These are phyloP conservation scores for Bothrops jararaca DNA, from an alignment of 2,113 vertebrate species.

Conservation along the genomic window DNA sequence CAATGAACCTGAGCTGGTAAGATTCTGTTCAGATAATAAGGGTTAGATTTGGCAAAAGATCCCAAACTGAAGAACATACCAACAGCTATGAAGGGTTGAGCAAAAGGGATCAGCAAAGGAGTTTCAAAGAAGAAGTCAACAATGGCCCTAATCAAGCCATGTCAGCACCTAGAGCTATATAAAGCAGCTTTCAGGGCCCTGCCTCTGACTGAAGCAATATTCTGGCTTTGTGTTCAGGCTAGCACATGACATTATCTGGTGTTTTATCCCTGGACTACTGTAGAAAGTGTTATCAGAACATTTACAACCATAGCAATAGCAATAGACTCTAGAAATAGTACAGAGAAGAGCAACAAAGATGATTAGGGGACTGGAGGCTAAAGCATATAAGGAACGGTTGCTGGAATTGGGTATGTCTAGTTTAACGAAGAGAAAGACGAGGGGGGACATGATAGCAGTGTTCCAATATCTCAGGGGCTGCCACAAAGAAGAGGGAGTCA, in stretches of 20 bases:
- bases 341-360: no score
- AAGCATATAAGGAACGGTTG: no score
- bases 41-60: background rate
- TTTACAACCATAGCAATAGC: background rate
- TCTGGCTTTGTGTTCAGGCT: background rate
- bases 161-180: background rate
- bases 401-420: no score
- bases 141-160: background rate
- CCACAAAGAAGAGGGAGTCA: no score
- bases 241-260: background rate
- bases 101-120: background rate
- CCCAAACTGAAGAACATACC: background rate
- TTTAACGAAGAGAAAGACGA: no score
- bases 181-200: background rate
- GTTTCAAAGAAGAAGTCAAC: background rate
- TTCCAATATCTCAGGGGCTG: no score
- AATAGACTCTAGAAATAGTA: no score
- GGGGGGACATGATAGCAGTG: no score
- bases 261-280: background rate
- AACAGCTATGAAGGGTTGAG: background rate
- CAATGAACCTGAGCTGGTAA: background rate
- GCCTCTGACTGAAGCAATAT: background rate
- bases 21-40: background rate
- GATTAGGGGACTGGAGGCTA: no score
- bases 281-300: background rate